Conservation (phyloP, 2,797 vertebrate genomes). For the Enteromius treurensis region DNA sequence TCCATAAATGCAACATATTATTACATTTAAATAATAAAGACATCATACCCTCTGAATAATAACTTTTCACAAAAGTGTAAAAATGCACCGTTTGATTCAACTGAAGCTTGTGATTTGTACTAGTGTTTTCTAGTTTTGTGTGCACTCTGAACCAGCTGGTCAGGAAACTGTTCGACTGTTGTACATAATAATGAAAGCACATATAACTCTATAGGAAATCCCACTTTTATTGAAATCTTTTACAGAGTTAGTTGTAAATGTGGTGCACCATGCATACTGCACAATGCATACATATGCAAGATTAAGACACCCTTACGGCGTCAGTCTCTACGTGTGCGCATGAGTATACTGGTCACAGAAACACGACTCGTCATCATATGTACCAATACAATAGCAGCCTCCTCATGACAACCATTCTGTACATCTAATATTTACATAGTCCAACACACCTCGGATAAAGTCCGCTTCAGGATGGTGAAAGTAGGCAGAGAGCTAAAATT, state of each 20-base stretch:
- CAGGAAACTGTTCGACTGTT: background rate
- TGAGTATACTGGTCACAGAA: background rate
- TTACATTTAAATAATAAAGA: background rate
- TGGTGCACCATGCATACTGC: conserved; percentile 38
- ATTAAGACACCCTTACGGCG: conserved; percentile 1
- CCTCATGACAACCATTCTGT: conserved; percentile 52
- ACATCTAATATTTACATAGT: conserved; percentile 49
- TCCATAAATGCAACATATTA: background rate
- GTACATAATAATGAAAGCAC: conserved; percentile 8
- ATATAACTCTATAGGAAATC: conserved; percentile 28
- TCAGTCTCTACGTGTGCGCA: conserved; percentile 13
- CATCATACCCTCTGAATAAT: background rate
- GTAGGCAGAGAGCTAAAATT: background rate
- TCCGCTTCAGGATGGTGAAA: conserved; percentile 9
- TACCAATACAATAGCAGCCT: conserved; percentile 57
- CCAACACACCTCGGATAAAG: conserved; percentile 6
- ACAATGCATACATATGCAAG: conserved; percentile 28
- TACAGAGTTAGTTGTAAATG: conserved; percentile 54
- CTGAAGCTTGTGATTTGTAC: too few relatives aligned
- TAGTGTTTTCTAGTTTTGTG: background rate
- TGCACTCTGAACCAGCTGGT: background rate
- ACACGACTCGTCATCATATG: background rate
- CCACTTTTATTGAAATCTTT: conserved; percentile 56
- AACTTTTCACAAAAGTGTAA: background rate
- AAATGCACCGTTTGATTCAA: background rate